Percentiles rank a stretch among this genome's conserved stretches.
phyloP scores from a whole-genome alignment of 1,140 invertebrate genomes.

The Heliconius hermathena region DNA sequence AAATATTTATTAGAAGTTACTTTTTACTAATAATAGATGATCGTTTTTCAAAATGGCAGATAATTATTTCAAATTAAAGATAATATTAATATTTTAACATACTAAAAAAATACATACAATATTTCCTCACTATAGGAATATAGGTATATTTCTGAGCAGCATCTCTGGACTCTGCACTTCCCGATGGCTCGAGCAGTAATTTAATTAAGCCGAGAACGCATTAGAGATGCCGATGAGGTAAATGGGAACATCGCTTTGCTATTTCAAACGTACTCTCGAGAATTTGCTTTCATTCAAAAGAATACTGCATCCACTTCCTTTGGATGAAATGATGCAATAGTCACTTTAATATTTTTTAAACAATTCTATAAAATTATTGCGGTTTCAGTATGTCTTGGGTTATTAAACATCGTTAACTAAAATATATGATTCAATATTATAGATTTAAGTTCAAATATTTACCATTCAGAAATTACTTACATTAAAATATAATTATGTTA shows the following conservation, averaged over 20 bases:
- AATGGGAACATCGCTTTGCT: slow-evolving; percentile 53
- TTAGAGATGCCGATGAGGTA: slow-evolving; percentile 59
- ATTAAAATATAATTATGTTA: no score
- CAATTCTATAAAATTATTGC: neutral
- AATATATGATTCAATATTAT: no score
- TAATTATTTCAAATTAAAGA: neutral
- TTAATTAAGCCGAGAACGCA: slow-evolving; percentile 70
- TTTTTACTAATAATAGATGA: no score
- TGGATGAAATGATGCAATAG: slow-evolving; percentile 30
- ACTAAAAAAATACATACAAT: neutral
- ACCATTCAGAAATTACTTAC: no score
- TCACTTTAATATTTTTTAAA: neutral
- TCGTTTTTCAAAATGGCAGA: no score
- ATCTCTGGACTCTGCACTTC: slow-evolving; percentile 49
- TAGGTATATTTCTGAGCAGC: neutral
- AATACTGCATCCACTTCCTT: slow-evolving; percentile 34
- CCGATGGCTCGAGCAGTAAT: slow-evolving; percentile 62
- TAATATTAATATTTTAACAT: neutral
- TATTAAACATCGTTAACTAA: no score
- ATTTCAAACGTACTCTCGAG: slow-evolving; percentile 38
- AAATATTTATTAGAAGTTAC: no score
- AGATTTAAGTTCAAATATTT: no score
- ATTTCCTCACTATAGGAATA: neutral
- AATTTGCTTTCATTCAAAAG: slow-evolving; percentile 49
- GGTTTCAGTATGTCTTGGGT: neutral